Percentiles rank a stretch among this genome's conserved stretches.
Conservation (phyloP, 1,140 invertebrate genomes). For the Metaphire vulgaris region DNA sequence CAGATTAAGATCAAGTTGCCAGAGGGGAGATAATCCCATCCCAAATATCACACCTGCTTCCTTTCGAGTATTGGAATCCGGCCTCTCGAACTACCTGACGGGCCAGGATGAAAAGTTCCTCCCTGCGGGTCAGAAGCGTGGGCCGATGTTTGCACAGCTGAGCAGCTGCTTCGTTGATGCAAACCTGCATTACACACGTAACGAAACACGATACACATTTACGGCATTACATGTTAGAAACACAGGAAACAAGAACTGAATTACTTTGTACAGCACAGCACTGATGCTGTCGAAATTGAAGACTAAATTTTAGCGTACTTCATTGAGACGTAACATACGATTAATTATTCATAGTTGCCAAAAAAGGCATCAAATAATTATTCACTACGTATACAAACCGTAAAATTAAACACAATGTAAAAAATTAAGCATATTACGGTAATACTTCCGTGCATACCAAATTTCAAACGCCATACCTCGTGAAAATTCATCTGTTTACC, state of each 20-base stretch:
- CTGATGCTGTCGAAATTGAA: no score
- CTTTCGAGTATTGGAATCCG: conserved; percentile 78
- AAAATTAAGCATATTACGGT: no score
- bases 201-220: neutral
- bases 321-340: no score
- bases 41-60: neutral
- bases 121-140: conserved; percentile 77
- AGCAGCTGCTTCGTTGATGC: conserved; percentile 93
- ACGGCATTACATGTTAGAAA: neutral
- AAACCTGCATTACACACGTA: conserved; percentile 59
- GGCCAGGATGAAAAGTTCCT: conserved; percentile 90
- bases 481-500: conserved; percentile 92
- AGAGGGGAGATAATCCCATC: no score
- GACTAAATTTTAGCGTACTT: no score
- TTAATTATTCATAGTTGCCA: no score
- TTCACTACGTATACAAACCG: no score
- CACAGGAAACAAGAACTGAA: neutral
- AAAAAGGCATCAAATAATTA: no score
- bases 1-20: no score
- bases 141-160: conserved; percentile 86
- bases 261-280: no score
- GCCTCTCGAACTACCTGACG: conserved; percentile 87
- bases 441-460: no score
- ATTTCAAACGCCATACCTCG: conserved; percentile 72
- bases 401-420: no score